These are phyloP conservation scores for Dolichomitus sp. DNA, from an alignment of 2,888 invertebrate genomes.

Conservation along the genomic window DNA sequence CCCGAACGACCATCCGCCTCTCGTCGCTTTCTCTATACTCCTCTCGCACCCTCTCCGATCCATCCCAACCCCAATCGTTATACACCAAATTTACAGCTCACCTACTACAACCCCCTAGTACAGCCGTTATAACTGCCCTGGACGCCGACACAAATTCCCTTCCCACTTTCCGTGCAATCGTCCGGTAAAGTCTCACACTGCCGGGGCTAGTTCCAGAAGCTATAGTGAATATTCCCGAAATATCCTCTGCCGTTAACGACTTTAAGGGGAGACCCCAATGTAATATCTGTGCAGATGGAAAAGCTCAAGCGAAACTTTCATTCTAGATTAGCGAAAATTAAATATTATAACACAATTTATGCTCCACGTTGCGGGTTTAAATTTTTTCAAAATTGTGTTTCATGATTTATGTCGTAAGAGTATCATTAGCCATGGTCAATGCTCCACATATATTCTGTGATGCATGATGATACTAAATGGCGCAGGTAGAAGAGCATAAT, in stretches of 20 bases:
- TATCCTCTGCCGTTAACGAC: constrained; percentile 2
- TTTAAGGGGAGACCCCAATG: background rate
- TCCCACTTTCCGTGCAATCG: constrained; percentile 22
- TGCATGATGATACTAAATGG: background rate
- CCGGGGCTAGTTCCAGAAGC: constrained; percentile 38
- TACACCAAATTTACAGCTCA: constrained; percentile 84
- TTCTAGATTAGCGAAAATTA: background rate
- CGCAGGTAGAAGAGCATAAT: constrained; percentile 21
- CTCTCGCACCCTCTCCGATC: constrained; percentile 49
- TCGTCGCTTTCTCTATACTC: constrained; percentile 48
- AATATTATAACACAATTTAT: background rate
- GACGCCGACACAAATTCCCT: constrained; percentile 54
- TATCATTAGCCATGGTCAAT: constrained; percentile 24
- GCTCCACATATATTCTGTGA: background rate
- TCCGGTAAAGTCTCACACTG: constrained; percentile 36
- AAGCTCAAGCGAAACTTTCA: background rate
- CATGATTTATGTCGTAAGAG: background rate
- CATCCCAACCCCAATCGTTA: constrained; percentile 80
- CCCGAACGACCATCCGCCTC: constrained; percentile 55
- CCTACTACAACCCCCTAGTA: constrained; percentile 71
- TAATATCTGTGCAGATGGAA: background rate
- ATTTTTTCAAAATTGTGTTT: background rate
- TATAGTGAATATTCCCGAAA: constrained; percentile 45
- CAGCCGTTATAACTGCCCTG: constrained; percentile 59
- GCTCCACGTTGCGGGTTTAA: background rate